Evolutionary conservation across 2,113 vertebrate genomes (phyloP), one percentile per base, ranked within the genome.

Genomic region (Atrichornis clamosus): DNA sequence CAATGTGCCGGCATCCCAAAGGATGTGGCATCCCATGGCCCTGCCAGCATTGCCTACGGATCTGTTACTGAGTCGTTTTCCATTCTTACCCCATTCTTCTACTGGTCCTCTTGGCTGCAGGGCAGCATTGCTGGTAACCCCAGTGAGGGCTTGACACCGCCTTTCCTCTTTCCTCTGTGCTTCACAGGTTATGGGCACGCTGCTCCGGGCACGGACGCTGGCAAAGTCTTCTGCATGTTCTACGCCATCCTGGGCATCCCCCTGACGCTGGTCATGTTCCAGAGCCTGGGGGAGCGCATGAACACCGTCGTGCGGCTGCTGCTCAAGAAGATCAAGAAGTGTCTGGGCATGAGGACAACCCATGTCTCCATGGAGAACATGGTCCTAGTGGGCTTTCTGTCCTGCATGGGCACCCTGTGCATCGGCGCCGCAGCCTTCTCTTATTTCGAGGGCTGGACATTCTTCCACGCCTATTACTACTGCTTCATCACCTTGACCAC

Each of bases 161-260:
- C 68, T 62, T 19, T 69, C 21, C 42, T 56, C 52, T 86, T 37
- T 55, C 55, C 83, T 35, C 33, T 92, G 75, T 87, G 82, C 92
- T 91, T 82, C 46, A 2, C 97, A 99, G 99, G 99, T 93, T 99
- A 99, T 39, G 99, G 99, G 27, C 99, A 99, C 4, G 98, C 99
- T 2, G 99, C 99, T 9, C 99, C 99, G 0, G 99, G 99, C 77
- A 99, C 99, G 0, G 99, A 99, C 0, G 98, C 99, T 3, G 99
- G 99, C 70, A 99, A 99, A 96, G 98, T 99, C 33, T 99, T 99
- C 98, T 99, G 99, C 97, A 99, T 99, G 99, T 99, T 99, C 98
- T 99, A 99, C 0, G 99, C 99, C 5, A 98, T 99, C 24, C 98
- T 99, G 75, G 99, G 99, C 88, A 99, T 99, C 78, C 99, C 99